phyloP scores from a whole-genome alignment of 2,113 vertebrate species.

The Salvelinus alpinus region DNA sequence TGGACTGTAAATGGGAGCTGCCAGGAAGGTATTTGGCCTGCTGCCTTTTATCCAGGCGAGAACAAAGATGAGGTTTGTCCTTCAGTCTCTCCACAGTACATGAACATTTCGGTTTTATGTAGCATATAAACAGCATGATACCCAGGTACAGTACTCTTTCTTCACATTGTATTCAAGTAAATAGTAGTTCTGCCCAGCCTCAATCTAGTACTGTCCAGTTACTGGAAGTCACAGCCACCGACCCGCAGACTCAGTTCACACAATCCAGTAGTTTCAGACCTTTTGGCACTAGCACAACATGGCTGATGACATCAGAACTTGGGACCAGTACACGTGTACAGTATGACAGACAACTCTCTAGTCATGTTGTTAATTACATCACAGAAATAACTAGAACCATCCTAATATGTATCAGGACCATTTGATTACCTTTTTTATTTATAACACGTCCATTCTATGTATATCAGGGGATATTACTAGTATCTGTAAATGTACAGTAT shows the following conservation, averaged over 20 bases:
- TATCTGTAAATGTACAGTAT: background rate
- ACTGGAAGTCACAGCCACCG: too few species aligned
- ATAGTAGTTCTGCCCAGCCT: conserved; percentile 36
- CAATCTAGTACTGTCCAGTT: background rate
- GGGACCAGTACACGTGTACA: background rate
- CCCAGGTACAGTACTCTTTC: background rate
- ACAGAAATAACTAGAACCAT: background rate
- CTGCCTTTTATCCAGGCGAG: conserved; percentile 25
- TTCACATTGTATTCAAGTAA: conserved; percentile 43
- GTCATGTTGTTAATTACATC: background rate
- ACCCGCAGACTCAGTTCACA: background rate
- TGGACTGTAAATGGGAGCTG: conserved; percentile 50
- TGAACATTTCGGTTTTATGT: background rate
- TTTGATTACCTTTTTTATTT: background rate
- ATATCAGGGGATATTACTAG: background rate
- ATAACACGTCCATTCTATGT: background rate
- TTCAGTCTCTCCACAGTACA: background rate
- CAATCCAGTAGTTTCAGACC: conserved; percentile 24
- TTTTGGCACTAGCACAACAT: conserved; percentile 69
- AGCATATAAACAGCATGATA: background rate
- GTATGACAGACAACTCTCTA: background rate
- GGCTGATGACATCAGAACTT: conserved; percentile 42
- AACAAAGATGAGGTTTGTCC: conserved; percentile 1
- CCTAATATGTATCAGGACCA: background rate
- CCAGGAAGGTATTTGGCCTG: conserved; percentile 63